Evolutionary conservation across 2,888 invertebrate species (phyloP).

Genomic region (Sesia apiformis): DNA sequence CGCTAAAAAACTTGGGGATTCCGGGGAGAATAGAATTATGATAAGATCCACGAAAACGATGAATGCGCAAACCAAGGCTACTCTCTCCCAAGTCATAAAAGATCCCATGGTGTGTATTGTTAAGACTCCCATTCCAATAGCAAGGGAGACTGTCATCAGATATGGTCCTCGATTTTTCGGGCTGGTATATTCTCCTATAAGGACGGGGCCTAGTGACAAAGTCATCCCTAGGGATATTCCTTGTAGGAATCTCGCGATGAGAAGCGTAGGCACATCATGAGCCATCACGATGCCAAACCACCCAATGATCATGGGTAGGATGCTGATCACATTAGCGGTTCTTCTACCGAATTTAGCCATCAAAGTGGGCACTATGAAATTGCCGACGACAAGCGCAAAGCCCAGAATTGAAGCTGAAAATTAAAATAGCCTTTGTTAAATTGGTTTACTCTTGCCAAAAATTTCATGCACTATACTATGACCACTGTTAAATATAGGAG

Average conservation of each 20-base stretch:
- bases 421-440: no score
- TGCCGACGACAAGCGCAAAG: conserved; percentile 31
- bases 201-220: conserved; percentile 56
- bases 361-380: conserved; percentile 32
- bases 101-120: conserved; percentile 75
- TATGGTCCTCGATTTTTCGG: conserved; percentile 74
- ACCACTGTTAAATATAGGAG: no score
- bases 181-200: conserved; percentile 68
- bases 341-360: conserved; percentile 71
- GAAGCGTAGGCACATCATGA: conserved; percentile 33
- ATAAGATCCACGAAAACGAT: conserved; percentile 56
- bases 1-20: conserved; percentile 78
- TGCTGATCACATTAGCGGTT: conserved; percentile 50
- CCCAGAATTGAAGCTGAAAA: conserved; percentile 39
- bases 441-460: no score
- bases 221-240: conserved; percentile 69
- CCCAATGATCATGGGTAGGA: conserved; percentile 54
- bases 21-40: conserved; percentile 57
- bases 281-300: conserved; percentile 62
- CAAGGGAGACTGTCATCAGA: conserved; percentile 68
- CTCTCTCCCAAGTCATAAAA: conserved; percentile 67
- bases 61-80: conserved; percentile 55
- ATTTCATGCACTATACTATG: no score
- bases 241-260: conserved; percentile 40
- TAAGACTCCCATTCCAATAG: conserved; percentile 72